phyloP scores from a whole-genome alignment of 1,140 invertebrate species.

The Drosophila ficusphila region DNA sequence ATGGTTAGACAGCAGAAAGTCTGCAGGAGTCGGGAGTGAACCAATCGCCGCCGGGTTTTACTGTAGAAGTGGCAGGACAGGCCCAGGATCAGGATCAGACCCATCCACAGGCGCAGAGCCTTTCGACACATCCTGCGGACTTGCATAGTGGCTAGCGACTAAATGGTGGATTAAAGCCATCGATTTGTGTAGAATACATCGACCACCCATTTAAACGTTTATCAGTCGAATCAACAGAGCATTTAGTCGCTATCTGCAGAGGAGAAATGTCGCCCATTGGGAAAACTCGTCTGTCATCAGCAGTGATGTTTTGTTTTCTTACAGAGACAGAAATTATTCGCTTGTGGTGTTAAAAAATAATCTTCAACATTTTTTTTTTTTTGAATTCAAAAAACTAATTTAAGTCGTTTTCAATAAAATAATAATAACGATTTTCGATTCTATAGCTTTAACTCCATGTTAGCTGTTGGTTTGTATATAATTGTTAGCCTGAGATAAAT shows the following conservation, averaged over 20 bases:
- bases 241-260: not conserved
- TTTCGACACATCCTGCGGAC: constrained; percentile 12
- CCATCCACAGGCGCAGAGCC: constrained; percentile 12
- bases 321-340: not conserved
- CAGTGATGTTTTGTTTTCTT: not conserved
- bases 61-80: constrained; percentile 1
- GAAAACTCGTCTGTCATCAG: not conserved
- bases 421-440: no score
- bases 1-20: constrained; percentile 6
- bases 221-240: not conserved
- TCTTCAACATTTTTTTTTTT: no score
- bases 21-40: not conserved
- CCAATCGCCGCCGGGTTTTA: not conserved
- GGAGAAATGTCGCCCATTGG: not conserved
- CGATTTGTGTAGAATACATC: not conserved
- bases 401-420: no score
- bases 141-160: constrained; percentile 14
- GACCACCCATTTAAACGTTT: not conserved
- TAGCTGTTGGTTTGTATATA: no score
- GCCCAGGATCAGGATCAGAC: constrained; percentile 12
- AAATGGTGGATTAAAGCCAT: not conserved
- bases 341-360: not conserved
- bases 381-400: no score
- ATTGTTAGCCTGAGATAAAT: no score
- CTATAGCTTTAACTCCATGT: no score